Base-by-base conservation (phyloP, 2,113 vertebrate species). In the Neodon shergylaensis region DNA sequence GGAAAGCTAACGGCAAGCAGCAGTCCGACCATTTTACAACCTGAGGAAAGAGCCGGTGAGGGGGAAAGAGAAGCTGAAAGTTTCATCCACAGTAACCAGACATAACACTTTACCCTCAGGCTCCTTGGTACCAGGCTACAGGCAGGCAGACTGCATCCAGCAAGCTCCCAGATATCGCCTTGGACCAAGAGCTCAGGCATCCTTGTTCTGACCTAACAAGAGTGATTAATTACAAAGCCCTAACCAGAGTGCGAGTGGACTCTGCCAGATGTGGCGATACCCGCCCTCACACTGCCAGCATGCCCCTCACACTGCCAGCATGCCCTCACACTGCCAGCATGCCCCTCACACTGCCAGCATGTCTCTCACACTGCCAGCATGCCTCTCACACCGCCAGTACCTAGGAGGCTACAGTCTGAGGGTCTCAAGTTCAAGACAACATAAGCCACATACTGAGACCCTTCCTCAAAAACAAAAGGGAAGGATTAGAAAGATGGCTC, bases 21-120 rank as follows among this genome's bases (percentile, higher is more conserved):
- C 98, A 99, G 92, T 99, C 99, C 0, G 99, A 99, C 99, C 99
- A 99, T 97, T 98, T 99, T 83, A 99, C 98, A n/a, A 98, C 94
- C 99, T 99, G 97, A 76, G 93, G 96, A 17, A 7, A 52, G 31
- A 63, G 31, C 1, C 14, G 9, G 36, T 26, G 28, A 65, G 42
- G 68, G 39, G 36, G 28, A 88, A 49, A 88, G 44, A 87, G 63
- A 91, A 4, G 36, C 1, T 92, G 68, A 72, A 49, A 68, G 13
- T n/a, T 77, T 24, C 65, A 33, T 65, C 72, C 24, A n/a, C 79
- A 83, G 83, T 58, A 36, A 44, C 13, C 28, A 77, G 54, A 47
- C 10, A 14, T 44, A n/a, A 66, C 33, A 72, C 36, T 65, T n/a
- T 42, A 85, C n/a, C 78, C 52, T 36, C 44, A 19, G 70, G 31